Percentiles rank a stretch among this genome's conserved stretches.
Evolutionary conservation across 2,797 vertebrate species (phyloP).

Genomic region (Trichosurus vulpecula): DNA sequence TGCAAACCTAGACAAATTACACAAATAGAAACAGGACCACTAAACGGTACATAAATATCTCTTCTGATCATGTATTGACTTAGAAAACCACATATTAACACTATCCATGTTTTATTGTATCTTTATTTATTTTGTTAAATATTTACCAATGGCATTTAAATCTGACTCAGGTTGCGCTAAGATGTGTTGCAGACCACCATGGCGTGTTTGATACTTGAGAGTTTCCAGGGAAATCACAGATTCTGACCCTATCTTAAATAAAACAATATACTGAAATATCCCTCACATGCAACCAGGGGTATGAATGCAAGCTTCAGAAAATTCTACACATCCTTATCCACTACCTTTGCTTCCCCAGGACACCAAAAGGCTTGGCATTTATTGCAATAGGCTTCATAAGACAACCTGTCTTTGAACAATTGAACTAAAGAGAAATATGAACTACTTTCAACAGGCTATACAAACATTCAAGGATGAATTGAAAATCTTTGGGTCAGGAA

Average conservation of each 20-base stretch:
- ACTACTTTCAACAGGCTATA: constrained; percentile 56
- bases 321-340: background rate
- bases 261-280: background rate
- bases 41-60: background rate
- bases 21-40: background rate
- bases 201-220: background rate
- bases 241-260: background rate
- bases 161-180: background rate
- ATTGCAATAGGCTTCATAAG: background rate
- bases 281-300: background rate
- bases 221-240: background rate
- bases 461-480: constrained; percentile 43
- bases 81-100: background rate
- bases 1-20: background rate
- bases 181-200: background rate
- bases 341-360: background rate
- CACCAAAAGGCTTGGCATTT: background rate
- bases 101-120: background rate
- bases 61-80: background rate
- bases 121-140: background rate
- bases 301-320: background rate
- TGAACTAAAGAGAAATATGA: constrained; percentile 57
- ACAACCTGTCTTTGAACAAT: background rate
- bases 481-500: constrained; percentile 68
- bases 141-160: background rate